phyloP scores from a whole-genome alignment of 2,888 invertebrate genomes.

The Himalopsyche anomala region DNA sequence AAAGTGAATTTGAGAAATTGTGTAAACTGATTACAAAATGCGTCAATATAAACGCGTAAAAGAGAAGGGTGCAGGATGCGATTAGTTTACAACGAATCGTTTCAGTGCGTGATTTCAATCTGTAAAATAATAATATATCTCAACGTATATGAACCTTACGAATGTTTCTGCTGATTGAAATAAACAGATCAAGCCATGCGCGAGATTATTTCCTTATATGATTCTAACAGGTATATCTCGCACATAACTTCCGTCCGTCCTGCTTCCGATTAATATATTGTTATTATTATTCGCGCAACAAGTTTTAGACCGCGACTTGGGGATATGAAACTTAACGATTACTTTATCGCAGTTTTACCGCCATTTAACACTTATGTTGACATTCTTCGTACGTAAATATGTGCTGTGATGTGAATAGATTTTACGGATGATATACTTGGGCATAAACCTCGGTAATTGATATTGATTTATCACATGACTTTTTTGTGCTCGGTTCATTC shows the following conservation, averaged over 20 bases:
- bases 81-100: constrained; percentile 2
- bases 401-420: constrained; percentile 37
- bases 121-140: constrained; percentile 8
- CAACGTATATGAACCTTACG: neutral
- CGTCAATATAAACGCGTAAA: constrained; percentile 38
- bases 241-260: constrained; percentile 8
- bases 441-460: too few relatives aligned
- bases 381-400: constrained; percentile 22
- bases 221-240: constrained; percentile 7
- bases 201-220: constrained; percentile 13
- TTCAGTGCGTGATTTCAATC: constrained; percentile 19
- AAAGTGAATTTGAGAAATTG: constrained; percentile 2
- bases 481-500: too few relatives aligned
- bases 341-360: neutral
- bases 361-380: neutral
- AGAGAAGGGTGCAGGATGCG: constrained; percentile 33
- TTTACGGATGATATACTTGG: neutral
- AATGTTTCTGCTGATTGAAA: constrained; percentile 8
- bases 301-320: neutral
- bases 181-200: neutral
- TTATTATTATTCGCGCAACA: neutral
- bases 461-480: too few relatives aligned
- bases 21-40: constrained; percentile 31
- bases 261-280: neutral
- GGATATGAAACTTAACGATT: neutral